phyloP scores from a whole-genome alignment of 2,888 invertebrate species.

The Chrysopilus asiliformis region DNA sequence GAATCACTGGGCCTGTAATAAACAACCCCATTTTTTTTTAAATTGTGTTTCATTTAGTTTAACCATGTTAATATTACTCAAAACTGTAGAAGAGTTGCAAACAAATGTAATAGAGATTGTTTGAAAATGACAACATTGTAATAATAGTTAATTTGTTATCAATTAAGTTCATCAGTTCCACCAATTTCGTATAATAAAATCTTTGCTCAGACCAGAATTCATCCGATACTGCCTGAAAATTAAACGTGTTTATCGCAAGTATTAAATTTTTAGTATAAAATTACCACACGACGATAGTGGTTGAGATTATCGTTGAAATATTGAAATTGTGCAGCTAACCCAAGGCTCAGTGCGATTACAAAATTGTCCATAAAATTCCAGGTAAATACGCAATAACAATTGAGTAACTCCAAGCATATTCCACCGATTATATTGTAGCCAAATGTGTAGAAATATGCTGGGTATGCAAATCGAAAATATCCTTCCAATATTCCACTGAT shows the following conservation, averaged over 20 bases:
- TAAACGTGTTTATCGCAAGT: neutral
- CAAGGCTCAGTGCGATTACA: constrained; percentile 50
- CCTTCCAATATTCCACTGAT: constrained; percentile 23
- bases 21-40: no score
- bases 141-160: constrained; percentile 45
- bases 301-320: constrained; percentile 38
- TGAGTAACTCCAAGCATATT: constrained; percentile 31
- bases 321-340: constrained; percentile 45
- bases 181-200: constrained; percentile 47
- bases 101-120: constrained; percentile 57
- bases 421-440: constrained; percentile 40
- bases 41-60: neutral
- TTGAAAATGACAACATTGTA: constrained; percentile 48
- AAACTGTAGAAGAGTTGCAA: constrained; percentile 53
- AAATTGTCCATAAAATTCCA: constrained; percentile 58
- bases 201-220: constrained; percentile 49
- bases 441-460: constrained; percentile 40
- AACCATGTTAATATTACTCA: constrained; percentile 42
- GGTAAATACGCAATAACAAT: constrained; percentile 39
- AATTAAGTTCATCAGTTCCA: constrained; percentile 42
- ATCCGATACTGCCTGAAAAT: constrained; percentile 41
- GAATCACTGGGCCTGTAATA: constrained; percentile 29
- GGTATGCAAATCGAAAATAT: constrained; percentile 34
- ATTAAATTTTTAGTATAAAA: no score
- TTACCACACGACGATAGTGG: no score